Percentiles rank a stretch among this genome's conserved stretches.
Evolutionary conservation across 2,888 invertebrate species (phyloP).

Genomic region (Ceraclea dissimilis): DNA sequence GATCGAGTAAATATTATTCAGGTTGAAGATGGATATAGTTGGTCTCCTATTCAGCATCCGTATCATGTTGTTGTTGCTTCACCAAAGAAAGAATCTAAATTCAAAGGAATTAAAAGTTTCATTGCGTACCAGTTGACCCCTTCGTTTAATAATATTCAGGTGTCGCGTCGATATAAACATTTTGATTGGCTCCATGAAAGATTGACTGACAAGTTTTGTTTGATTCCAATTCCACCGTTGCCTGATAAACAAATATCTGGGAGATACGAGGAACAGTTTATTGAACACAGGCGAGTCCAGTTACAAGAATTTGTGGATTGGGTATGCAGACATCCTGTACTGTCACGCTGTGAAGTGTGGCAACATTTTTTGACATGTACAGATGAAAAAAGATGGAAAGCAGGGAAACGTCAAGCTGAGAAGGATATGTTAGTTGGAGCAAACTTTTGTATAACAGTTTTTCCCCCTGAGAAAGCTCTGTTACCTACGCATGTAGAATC

Average conservation of each 20-base stretch:
- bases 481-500: constrained; percentile 68
- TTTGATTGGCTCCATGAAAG: constrained; percentile 98
- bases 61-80: constrained; percentile 86
- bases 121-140: constrained; percentile 96
- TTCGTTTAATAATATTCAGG: constrained; percentile 89
- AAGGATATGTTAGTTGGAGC: constrained; percentile 86
- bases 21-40: constrained; percentile 64
- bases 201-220: constrained; percentile 86
- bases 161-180: constrained; percentile 92
- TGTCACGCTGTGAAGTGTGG: constrained; percentile 89
- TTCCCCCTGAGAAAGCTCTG: constrained; percentile 74
- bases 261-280: constrained; percentile 93
- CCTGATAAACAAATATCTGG: constrained; percentile 98
- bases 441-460: constrained; percentile 83
- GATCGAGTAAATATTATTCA: constrained; percentile 69
- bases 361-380: constrained; percentile 95
- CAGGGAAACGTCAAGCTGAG: constrained; percentile 91
- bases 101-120: constrained; percentile 95
- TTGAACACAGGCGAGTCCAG: constrained; percentile 88
- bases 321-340: constrained; percentile 92
- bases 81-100: constrained; percentile 95
- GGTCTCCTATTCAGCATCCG: constrained; percentile 65
- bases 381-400: constrained; percentile 96
- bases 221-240: constrained; percentile 92
- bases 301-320: constrained; percentile 95